These are phyloP conservation scores for Dryoscopus gambensis DNA, from an alignment of 2,113 vertebrate species.

Conservation along the genomic window DNA sequence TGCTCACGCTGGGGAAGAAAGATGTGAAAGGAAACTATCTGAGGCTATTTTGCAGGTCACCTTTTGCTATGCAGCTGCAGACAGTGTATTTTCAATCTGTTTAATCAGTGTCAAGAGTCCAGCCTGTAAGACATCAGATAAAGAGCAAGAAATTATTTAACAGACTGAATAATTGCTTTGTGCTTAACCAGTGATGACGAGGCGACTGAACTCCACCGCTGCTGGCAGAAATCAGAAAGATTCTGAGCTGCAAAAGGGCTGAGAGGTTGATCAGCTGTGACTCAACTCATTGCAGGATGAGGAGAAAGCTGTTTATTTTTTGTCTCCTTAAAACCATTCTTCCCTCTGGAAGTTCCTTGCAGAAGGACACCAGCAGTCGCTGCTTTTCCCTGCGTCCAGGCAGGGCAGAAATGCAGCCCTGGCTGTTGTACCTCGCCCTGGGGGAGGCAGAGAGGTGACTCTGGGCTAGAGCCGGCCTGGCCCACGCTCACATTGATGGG, in stretches of 20 bases:
- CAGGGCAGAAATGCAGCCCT: neutral
- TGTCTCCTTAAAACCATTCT: neutral
- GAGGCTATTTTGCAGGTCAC: neutral
- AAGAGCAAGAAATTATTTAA: neutral
- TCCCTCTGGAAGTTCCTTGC: neutral
- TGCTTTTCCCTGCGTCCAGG: neutral
- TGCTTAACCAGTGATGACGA: neutral
- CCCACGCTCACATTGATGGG: neutral
- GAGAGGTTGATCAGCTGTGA: neutral
- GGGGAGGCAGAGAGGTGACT: neutral
- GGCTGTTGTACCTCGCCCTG: neutral
- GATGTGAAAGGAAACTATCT: neutral
- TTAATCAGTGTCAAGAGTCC: neutral
- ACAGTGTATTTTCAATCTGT: neutral
- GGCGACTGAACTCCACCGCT: neutral
- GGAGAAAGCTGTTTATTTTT: neutral
- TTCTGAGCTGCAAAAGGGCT: neutral
- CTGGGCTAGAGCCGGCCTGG: neutral
- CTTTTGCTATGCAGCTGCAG: neutral
- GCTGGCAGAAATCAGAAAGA: neutral
- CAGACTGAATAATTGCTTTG: neutral
- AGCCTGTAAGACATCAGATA: neutral
- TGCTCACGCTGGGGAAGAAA: neutral
- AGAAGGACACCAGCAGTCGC: neutral
- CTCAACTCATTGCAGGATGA: neutral